phyloP scores from a whole-genome alignment of 2,113 vertebrate genomes.

The Solea solea region DNA sequence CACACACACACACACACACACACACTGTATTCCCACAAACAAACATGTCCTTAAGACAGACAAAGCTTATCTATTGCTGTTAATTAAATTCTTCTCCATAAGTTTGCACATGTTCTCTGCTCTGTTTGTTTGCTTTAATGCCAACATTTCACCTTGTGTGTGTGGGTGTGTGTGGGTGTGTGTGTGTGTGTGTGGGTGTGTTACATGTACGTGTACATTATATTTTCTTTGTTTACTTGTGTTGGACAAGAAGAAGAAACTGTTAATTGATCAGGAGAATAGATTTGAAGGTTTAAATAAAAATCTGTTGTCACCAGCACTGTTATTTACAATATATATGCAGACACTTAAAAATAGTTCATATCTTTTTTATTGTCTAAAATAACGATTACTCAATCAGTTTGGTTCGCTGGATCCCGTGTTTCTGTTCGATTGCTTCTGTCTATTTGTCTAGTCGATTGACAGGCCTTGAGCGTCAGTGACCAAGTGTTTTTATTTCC shows the following conservation, averaged over 20 bases:
- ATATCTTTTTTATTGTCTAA: too few species aligned
- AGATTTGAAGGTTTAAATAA: conserved; percentile 27
- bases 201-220: background rate
- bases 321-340: too few species aligned
- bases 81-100: conserved; percentile 77
- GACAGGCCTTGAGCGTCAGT: too few species aligned
- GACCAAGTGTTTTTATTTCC: too few species aligned
- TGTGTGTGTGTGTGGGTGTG: conserved; percentile 26
- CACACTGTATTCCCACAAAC: conserved; percentile 52
- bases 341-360: too few species aligned
- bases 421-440: too few species aligned
- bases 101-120: conserved; percentile 26
- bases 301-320: too few species aligned
- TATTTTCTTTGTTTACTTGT: conserved; percentile 13
- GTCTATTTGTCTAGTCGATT: too few species aligned
- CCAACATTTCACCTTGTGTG: conserved; percentile 72
- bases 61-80: conserved; percentile 73
- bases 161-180: background rate
- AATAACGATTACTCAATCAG: too few species aligned
- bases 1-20: conserved; percentile 32
- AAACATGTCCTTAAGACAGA: conserved; percentile 76
- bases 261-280: background rate
- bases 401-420: too few species aligned
- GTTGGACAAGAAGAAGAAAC: conserved; percentile 9
- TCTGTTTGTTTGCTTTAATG: conserved; percentile 70